Evolutionary conservation across 2,113 vertebrate genomes (phyloP).

Genomic region (Rhinoptilus africanus): DNA sequence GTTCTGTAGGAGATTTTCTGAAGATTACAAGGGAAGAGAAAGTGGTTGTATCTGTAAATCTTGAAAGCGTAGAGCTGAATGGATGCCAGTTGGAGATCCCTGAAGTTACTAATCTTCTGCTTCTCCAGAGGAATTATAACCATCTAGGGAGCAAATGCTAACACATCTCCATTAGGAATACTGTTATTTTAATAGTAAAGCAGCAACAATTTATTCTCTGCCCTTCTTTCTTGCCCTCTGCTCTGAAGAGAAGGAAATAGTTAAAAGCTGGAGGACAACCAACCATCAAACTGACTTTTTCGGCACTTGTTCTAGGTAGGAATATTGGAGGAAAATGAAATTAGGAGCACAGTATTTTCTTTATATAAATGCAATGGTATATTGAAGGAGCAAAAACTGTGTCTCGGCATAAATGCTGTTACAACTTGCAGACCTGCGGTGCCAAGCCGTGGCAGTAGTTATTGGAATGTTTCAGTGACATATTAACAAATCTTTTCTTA

Average conservation of each 20-base stretch:
- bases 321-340: not conserved
- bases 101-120: not conserved
- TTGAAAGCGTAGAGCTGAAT: not conserved
- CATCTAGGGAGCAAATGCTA: not conserved
- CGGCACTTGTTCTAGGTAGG: not conserved
- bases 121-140: not conserved
- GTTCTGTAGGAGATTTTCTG: not conserved
- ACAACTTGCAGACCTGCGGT: not conserved
- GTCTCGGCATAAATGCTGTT: not conserved
- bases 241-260: not conserved
- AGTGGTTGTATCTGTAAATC: not conserved
- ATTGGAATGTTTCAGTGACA: not conserved
- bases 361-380: not conserved
- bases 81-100: not conserved
- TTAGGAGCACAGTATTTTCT: not conserved
- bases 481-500: not conserved
- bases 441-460: not conserved
- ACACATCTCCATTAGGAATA: not conserved
- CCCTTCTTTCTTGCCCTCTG: not conserved
- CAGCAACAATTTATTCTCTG: not conserved
- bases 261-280: not conserved
- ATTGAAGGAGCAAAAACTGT: not conserved
- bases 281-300: not conserved
- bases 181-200: slow-evolving; percentile 8
- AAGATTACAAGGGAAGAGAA: not conserved